phyloP scores from a whole-genome alignment of 2,888 invertebrate species.

The Scaptomyza polygonia region DNA sequence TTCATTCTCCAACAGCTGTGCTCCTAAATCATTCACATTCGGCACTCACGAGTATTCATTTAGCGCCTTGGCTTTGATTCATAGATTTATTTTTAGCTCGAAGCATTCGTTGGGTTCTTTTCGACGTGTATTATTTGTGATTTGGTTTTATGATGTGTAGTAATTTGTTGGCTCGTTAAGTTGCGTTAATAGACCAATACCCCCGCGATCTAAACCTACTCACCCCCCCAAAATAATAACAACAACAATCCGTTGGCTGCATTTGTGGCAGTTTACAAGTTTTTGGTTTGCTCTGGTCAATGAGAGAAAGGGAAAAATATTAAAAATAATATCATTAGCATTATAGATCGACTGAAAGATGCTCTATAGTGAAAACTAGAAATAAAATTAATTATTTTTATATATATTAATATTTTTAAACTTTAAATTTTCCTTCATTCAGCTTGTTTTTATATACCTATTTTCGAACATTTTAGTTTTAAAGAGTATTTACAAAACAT shows the following conservation, averaged over 20 bases:
- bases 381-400: too few species aligned
- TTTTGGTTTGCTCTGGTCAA: constrained; percentile 41
- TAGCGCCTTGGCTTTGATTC: constrained; percentile 10
- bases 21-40: constrained; percentile 76
- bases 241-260: constrained; percentile 26
- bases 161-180: constrained; percentile 84
- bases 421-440: too few species aligned
- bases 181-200: constrained; percentile 66
- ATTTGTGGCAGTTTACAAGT: constrained; percentile 29
- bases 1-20: constrained; percentile 53
- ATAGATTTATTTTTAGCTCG: constrained; percentile 45
- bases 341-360: not conserved
- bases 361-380: not conserved
- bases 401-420: too few species aligned
- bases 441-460: not conserved
- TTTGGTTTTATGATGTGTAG: constrained; percentile 83
- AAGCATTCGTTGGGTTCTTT: constrained; percentile 18
- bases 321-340: rapidly evolving
- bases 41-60: constrained; percentile 21
- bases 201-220: not conserved
- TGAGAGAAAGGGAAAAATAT: constrained; percentile 47
- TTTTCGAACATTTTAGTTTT: rapidly evolving
- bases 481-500: constrained; percentile 33
- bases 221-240: not conserved
- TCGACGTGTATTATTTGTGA: constrained; percentile 53